Conservation (phyloP, 2,113 vertebrate genomes). For the Carassius auratus region DNA sequence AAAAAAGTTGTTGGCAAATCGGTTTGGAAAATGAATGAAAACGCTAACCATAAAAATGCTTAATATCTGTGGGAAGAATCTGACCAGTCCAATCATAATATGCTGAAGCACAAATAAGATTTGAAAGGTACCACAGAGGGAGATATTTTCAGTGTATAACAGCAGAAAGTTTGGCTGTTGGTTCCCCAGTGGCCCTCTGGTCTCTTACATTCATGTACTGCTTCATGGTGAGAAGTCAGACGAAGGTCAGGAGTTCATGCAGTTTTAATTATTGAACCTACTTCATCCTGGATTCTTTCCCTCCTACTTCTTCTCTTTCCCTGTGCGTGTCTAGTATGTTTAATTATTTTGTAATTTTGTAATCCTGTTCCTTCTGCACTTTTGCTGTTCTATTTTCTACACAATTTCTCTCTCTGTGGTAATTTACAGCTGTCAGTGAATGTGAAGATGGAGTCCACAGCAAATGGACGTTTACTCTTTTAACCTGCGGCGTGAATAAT, state of each 20-base stretch:
- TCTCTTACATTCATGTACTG: constrained; percentile 30
- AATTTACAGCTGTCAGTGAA: not conserved
- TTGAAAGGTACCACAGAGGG: too few species aligned
- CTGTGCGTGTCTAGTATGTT: not conserved
- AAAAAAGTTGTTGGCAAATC: not conserved
- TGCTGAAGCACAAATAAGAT: too few species aligned
- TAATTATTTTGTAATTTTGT: constrained; percentile 21
- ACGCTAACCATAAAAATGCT: not conserved
- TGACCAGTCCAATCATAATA: too few species aligned
- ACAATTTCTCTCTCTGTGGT: not conserved
- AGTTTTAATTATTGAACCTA: constrained; percentile 71
- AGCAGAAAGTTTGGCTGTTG: not conserved
- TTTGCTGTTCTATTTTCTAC: not conserved
- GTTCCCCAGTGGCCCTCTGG: not conserved
- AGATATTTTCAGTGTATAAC: too few species aligned
- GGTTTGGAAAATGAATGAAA: not conserved
- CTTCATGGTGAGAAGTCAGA: constrained; percentile 63
- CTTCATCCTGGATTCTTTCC: constrained; percentile 37
- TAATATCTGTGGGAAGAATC: not conserved
- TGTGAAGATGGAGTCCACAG: not conserved
- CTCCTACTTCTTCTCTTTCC: constrained; percentile 7
- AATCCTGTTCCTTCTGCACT: not conserved
- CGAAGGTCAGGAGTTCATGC: constrained; percentile 75
- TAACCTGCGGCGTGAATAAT: constrained; percentile 52
- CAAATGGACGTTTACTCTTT: constrained; percentile 35